Evolutionary conservation across 2,888 invertebrate species (phyloP), one percentile per base, ranked within the genome.

Genomic region (Anagyrus pseudococci): DNA sequence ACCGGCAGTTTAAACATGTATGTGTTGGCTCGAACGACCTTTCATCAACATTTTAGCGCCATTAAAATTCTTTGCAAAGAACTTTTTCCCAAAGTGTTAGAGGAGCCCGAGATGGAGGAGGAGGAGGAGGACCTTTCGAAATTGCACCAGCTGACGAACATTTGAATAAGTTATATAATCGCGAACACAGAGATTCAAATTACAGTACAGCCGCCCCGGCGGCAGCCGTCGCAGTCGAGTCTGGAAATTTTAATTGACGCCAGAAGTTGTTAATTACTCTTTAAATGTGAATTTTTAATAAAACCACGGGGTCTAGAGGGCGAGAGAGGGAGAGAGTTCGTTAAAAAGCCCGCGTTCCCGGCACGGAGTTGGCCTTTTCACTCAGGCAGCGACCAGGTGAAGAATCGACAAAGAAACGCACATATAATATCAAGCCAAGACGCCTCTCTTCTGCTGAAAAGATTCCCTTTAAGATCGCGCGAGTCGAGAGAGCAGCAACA

Each of bases 1-100:
- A 55, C 49, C 55, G 48, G 60, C 43, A 55, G 47, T 54, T 60
- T 43, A 49, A 29, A 20, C 41, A 43, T 44, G n/a, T 56, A 33
- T 13, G 10, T n/a, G 10, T n/a, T 17, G 50, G 49, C 55, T 26
- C 25, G 37, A 52, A 22, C 55, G 59, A 41, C 50, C 44, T 8
- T 37, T 37, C 33, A 37, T 37, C 33, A 37, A 37, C 33, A 37
- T 37, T 37, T 37, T 37, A 8, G 33, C 33, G 33, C 33, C 33
- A 37, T 37, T 37, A 37, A 37, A 37, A 37, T 37, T 37, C 33
- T 37, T 37, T 37, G 33, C 33, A 2, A 8, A 37, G 2, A 37
- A 29, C 33, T 37, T 15, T 37, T 10, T 29, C 29, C 10, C 29
- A 7, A 4, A 7, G 6, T 29, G 6, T 29, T 29, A 29, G 33